A percentile compares a stretch with the other conserved stretches of the same genome.
Evolutionary conservation across 2,113 vertebrate species (phyloP).

Genomic region (Xiphias gladius): DNA sequence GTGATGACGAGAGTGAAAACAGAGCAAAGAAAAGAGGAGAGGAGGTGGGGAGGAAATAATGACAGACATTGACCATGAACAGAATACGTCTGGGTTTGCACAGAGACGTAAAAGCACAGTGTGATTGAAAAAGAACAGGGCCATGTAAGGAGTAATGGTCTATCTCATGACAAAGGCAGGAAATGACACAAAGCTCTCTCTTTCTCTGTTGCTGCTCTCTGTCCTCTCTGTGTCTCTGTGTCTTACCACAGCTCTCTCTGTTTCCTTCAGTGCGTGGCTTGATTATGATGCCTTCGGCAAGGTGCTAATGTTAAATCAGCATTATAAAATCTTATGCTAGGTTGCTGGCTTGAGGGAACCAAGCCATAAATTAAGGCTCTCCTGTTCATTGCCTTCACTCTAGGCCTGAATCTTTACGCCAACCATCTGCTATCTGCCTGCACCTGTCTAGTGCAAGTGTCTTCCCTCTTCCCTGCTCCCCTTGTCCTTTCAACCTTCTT

Average conservation of each 20-base stretch:
- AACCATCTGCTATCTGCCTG: slow-evolving; percentile 34
- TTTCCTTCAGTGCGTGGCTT: slow-evolving; percentile 9
- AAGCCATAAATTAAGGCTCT: slow-evolving; percentile 58
- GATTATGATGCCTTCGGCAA: slow-evolving; percentile 41
- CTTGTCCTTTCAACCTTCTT: background rate
- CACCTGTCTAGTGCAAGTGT: slow-evolving; percentile 20
- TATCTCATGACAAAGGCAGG: slow-evolving; percentile 59
- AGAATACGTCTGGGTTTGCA: slow-evolving; percentile 37
- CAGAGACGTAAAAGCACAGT: slow-evolving; percentile 38
- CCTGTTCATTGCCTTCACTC: slow-evolving; percentile 43
- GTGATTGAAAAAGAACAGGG: slow-evolving; percentile 63
- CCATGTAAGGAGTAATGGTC: slow-evolving; percentile 31
- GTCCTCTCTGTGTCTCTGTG: slow-evolving; percentile 13
- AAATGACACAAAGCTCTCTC: slow-evolving; percentile 55
- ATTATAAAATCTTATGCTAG: slow-evolving; percentile 35
- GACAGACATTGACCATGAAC: slow-evolving; percentile 62
- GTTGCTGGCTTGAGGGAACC: slow-evolving; percentile 35
- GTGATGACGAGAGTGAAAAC: slow-evolving; percentile 48
- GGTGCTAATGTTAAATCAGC: slow-evolving; percentile 62
- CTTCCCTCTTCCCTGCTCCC: slow-evolving; percentile 8
- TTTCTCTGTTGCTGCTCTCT: slow-evolving; percentile 28
- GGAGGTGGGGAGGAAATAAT: slow-evolving; percentile 42
- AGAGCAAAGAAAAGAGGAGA: slow-evolving; percentile 25
- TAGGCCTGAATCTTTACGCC: background rate
- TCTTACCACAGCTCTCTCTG: slow-evolving; percentile 24